Percentiles rank a stretch among this genome's conserved stretches.
phyloP scores from a whole-genome alignment of 2,113 vertebrate species.

The Sinosuthora webbiana region DNA sequence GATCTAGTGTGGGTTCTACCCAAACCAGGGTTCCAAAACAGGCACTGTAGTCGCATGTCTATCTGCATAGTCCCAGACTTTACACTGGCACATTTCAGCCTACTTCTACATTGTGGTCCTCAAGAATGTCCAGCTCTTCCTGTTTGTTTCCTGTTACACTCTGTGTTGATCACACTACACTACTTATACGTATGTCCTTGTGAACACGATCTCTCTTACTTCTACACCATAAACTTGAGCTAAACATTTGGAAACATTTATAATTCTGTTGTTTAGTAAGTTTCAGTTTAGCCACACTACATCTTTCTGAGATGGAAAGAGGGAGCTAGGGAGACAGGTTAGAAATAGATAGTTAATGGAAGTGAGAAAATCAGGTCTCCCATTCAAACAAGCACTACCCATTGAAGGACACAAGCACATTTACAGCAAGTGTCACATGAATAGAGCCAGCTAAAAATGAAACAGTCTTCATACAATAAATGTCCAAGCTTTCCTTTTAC shows the following conservation, averaged over 20 bases:
- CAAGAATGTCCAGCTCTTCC: background rate
- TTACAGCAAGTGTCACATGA: background rate
- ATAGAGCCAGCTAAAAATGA: background rate
- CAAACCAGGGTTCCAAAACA: background rate
- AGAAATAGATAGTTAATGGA: background rate
- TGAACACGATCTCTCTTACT: background rate
- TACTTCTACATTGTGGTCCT: background rate
- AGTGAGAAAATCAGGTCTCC: background rate
- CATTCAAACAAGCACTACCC: background rate
- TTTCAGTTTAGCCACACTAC: background rate
- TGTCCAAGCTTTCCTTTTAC: background rate
- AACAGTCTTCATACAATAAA: background rate
- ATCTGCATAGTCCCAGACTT: background rate
- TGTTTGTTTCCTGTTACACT: background rate
- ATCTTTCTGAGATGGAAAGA: background rate
- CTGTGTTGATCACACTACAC: fast-evolving
- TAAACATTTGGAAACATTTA: background rate
- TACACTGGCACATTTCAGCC: background rate
- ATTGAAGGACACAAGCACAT: background rate
- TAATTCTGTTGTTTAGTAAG: background rate
- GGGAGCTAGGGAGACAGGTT: background rate
- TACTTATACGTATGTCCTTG: background rate
- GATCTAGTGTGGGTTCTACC: background rate
- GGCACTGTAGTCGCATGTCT: background rate
- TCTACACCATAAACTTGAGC: background rate